Percentiles rank a stretch among this genome's conserved stretches.
phyloP scores from a whole-genome alignment of 2,888 invertebrate species.

The Drosophila pseudotakahashii region DNA sequence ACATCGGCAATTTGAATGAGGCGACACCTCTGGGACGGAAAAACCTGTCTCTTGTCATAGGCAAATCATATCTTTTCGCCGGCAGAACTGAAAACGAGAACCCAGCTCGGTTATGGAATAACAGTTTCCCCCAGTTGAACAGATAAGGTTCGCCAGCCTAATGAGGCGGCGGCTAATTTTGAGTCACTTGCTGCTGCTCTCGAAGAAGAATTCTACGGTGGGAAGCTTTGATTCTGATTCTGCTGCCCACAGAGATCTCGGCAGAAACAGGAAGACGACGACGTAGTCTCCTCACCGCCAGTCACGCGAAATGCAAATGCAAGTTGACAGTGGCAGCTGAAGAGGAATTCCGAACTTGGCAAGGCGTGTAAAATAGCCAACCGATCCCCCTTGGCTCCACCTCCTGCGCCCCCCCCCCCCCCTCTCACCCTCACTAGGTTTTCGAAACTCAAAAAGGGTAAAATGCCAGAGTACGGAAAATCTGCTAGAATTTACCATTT shows the following conservation, averaged over 20 bases:
- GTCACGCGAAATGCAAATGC: conserved; percentile 77
- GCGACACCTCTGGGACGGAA: conserved; percentile 69
- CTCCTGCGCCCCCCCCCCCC: too few species aligned
- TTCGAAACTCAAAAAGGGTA: too few species aligned
- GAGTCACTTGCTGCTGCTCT: conserved; percentile 35
- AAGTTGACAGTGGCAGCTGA: conserved; percentile 55
- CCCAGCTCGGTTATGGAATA: conserved; percentile 16
- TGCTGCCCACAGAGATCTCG: conserved; percentile 39
- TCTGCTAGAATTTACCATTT: conserved; percentile 75
- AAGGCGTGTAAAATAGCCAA: conserved; percentile 44
- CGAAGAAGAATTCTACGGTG: conserved; percentile 22
- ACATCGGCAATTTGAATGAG: conserved; percentile 60
- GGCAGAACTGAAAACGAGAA: neutral
- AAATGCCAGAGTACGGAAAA: conserved; percentile 60
- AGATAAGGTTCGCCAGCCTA: conserved; percentile 54
- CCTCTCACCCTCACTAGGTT: too few species aligned
- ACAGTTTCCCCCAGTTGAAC: conserved; percentile 27
- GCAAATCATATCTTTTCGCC: conserved; percentile 66
- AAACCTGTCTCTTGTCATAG: conserved; percentile 65
- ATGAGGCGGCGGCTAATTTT: conserved; percentile 72
- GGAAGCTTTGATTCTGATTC: conserved; percentile 47
- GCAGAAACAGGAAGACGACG: conserved; percentile 23
- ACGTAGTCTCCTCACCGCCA: conserved; percentile 16
- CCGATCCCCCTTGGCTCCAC: conserved; percentile 11
- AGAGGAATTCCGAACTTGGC: conserved; percentile 44